A percentile compares a stretch with the other conserved stretches of the same genome.
phyloP scores from a whole-genome alignment of 2,797 vertebrate genomes.

The Neosalanx taihuensis region DNA sequence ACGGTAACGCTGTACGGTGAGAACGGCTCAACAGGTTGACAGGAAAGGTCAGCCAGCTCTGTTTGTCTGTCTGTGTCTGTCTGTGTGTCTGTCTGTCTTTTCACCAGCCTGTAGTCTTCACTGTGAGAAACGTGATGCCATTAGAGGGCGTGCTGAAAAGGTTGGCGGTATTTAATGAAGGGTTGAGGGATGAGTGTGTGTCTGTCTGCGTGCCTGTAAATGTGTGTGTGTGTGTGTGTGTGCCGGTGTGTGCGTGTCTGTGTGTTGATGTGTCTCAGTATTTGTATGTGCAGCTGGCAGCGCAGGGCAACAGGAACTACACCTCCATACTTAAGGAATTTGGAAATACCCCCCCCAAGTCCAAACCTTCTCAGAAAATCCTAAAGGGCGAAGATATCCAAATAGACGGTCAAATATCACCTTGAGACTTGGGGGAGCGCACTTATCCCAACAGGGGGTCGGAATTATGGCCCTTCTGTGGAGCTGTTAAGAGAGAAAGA shows the following conservation, averaged over 20 bases:
- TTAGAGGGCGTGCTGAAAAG: slow-evolving; percentile 3
- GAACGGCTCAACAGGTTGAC: no score
- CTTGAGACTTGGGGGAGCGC: neutral
- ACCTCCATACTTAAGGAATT: slow-evolving; percentile 9
- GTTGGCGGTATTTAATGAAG: neutral
- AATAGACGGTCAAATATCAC: neutral
- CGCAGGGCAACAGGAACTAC: no score
- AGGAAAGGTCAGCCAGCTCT: neutral
- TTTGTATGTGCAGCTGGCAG: no score
- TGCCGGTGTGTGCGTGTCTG: neutral
- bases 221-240: slow-evolving; percentile 1
- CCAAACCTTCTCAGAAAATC: slow-evolving; percentile 27
- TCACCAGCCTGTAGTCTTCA: neutral
- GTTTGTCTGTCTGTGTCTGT: neutral
- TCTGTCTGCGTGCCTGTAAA: no score
- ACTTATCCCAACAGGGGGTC: slow-evolving; percentile 8
- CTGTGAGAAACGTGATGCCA: neutral
- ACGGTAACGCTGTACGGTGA: no score
- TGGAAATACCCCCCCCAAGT: neutral
- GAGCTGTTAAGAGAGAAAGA: slow-evolving; percentile 24
- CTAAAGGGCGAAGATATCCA: slow-evolving; percentile 18
- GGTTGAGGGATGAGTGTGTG: neutral
- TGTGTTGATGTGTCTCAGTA: neutral
- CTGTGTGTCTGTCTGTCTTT: neutral
- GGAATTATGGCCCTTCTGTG: slow-evolving; percentile 19